Base-by-base conservation (phyloP, 2,797 vertebrate species). In the Cottoperca gobio region DNA sequence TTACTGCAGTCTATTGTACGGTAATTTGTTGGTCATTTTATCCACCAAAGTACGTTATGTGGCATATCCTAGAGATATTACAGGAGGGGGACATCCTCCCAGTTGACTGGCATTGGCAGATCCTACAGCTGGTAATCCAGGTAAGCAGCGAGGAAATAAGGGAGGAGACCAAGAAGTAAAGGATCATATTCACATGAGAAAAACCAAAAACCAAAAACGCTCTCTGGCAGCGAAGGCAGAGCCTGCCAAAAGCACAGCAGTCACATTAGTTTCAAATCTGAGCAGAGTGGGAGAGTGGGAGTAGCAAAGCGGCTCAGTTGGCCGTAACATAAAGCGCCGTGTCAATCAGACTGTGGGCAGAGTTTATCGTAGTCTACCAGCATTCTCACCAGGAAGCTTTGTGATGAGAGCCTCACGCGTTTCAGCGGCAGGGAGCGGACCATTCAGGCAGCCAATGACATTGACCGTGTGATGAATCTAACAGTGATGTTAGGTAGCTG, bases 291-390 rank as follows among this genome's bases (percentile, higher is more conserved):
- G 19, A 49, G n/a, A n/a, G n/a, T n/a, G n/a, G n/a, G n/a, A n/a
- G n/a, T n/a, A n/a, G n/a, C n/a, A n/a, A n/a, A n/a, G n/a, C n/a
- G n/a, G n/a, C n/a, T n/a, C n/a, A n/a, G n/a, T n/a, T n/a, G 39
- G 55, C 62, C 81, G 53, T 19, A 61, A 57, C 21, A 0, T 2
- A 19, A 52, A 69, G 40, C 26, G 17, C 35, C 24, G 14, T 23
- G 71, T 69, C 61, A 48, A 43, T 81, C 66, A 60, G 19, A 31
- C 54, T 33, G 37, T 4, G 23, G n/a, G 40, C 49, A 16, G 12
- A 62, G 17, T 45, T 61, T 67, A 48, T 76, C 50, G 66, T 35
- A n/a, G 42, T 60, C 54, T 12, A 13, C 16, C 42, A 14, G 68
- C 48, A 19, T 43, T 19, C 17, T 62, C 16, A 26, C 17, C 57